Conservation (phyloP, 2,797 vertebrate genomes). For the Rhinophrynus dorsalis region DNA sequence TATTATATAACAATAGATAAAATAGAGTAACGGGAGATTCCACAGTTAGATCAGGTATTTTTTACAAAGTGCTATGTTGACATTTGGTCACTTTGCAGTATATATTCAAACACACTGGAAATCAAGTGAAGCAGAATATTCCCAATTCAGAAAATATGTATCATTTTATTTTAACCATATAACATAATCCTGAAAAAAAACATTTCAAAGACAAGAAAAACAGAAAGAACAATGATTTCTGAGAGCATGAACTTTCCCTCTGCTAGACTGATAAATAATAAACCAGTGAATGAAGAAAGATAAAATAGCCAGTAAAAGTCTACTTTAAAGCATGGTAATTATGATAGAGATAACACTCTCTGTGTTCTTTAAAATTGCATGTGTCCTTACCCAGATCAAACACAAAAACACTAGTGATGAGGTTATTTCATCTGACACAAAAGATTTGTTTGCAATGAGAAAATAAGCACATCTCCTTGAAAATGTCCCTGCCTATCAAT, state of each 20-base stretch:
- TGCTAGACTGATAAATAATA: slow-evolving; percentile 42
- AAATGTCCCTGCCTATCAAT: slow-evolving; percentile 23
- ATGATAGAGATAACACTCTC: slow-evolving; percentile 40
- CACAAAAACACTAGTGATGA: slow-evolving; percentile 41
- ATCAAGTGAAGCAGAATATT: slow-evolving; percentile 39
- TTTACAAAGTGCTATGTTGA: slow-evolving; percentile 30
- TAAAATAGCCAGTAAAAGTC: slow-evolving; percentile 41
- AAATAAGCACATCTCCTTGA: slow-evolving; percentile 29
- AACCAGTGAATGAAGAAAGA: slow-evolving; percentile 40
- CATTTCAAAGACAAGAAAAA: slow-evolving; percentile 37
- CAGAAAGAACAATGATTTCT: slow-evolving; percentile 45
- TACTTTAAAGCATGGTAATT: slow-evolving; percentile 47
- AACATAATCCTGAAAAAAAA: slow-evolving; percentile 42
- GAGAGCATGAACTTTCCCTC: slow-evolving; percentile 43
- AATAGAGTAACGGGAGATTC: background rate
- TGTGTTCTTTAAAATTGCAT: slow-evolving; percentile 39
- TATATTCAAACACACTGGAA: slow-evolving; percentile 22
- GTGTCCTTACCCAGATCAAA: slow-evolving; percentile 47
- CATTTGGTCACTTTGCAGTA: slow-evolving; percentile 12
- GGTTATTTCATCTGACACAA: slow-evolving; percentile 16
- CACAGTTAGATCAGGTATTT: slow-evolving; percentile 4
- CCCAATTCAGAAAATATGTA: slow-evolving; percentile 43
- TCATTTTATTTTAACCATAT: slow-evolving; percentile 41
- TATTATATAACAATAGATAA: background rate
- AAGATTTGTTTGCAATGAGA: slow-evolving; percentile 12